Conservation (phyloP, 2,113 vertebrate genomes). For the Lamprotornis superbus region DNA sequence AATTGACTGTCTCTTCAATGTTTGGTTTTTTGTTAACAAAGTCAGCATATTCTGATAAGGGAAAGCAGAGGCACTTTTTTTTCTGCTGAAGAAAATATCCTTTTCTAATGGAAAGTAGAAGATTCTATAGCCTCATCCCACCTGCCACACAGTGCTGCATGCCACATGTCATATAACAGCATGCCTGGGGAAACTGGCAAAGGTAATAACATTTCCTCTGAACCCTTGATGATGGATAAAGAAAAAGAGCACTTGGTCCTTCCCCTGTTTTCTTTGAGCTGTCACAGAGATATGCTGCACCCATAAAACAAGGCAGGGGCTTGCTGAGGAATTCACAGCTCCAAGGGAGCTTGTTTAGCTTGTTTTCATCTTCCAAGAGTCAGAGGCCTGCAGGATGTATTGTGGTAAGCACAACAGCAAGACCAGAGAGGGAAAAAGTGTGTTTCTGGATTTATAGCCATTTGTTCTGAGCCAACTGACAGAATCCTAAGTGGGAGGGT, state of each 20-base stretch:
- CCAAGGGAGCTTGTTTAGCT: not conserved
- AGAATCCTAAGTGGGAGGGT: slow-evolving; percentile 11
- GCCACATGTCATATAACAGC: not conserved
- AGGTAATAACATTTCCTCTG: not conserved
- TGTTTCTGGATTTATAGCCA: not conserved
- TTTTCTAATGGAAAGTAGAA: not conserved
- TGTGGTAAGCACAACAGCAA: not conserved
- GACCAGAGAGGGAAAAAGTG: not conserved
- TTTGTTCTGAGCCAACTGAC: not conserved
- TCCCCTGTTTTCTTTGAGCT: not conserved
- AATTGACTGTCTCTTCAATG: not conserved
- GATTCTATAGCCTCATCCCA: not conserved
- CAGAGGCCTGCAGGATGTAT: not conserved
- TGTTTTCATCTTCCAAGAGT: not conserved
- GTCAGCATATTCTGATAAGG: not conserved
- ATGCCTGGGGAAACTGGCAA: not conserved
- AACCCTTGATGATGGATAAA: not conserved
- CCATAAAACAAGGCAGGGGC: not conserved
- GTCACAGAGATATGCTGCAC: not conserved
- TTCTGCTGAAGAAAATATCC: not conserved
- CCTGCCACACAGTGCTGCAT: not conserved
- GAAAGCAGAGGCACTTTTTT: not conserved
- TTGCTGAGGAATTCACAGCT: not conserved
- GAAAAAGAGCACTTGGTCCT: not conserved
- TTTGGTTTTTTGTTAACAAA: not conserved